Evolutionary conservation across 2,113 vertebrate genomes (phyloP).

Genomic region (Xiphophorus maculatus): DNA sequence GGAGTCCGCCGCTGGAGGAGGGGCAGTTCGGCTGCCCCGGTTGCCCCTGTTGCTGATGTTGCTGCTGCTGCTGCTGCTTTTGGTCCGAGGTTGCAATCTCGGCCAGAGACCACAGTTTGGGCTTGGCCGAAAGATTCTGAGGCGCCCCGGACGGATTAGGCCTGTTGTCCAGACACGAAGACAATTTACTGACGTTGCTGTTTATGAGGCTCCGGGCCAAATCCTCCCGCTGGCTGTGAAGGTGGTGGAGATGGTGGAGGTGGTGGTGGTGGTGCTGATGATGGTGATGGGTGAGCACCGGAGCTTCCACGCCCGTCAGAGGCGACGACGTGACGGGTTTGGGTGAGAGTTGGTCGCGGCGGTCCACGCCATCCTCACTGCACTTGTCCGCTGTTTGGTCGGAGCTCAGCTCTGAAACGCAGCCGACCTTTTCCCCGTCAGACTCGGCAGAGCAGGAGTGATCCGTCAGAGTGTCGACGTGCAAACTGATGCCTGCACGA

Average conservation of each 20-base stretch:
- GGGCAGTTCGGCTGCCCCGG: conserved; percentile 79
- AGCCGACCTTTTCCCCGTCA: conserved; percentile 89
- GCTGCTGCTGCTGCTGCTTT: conserved; percentile 85
- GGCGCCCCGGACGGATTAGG: conserved; percentile 72
- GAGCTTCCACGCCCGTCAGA: conserved; percentile 89
- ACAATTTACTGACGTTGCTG: conserved; percentile 79
- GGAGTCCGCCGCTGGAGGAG: conserved; percentile 78
- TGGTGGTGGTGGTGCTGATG: conserved; percentile 76
- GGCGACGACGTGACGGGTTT: conserved; percentile 90
- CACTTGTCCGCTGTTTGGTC: conserved; percentile 88
- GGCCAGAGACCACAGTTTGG: conserved; percentile 96
- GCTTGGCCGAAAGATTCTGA: conserved; percentile 86
- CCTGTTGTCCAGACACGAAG: conserved; percentile 83
- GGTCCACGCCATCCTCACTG: conserved; percentile 78
- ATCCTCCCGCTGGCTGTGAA: conserved; percentile 82
- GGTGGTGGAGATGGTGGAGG: conserved; percentile 80
- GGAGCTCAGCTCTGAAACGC: conserved; percentile 82
- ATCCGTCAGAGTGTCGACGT: conserved; percentile 96
- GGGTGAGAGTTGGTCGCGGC: conserved; percentile 77
- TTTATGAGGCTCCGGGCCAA: conserved; percentile 63
- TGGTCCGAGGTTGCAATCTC: conserved; percentile 98
- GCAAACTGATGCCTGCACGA: conserved; percentile 90
- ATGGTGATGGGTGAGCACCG: conserved; percentile 83
- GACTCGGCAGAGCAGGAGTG: conserved; percentile 96
- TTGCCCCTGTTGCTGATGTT: conserved; percentile 64